Percentiles rank a stretch among this genome's conserved stretches.
phyloP scores from a whole-genome alignment of 2,113 vertebrate species.

The Rhinopithecus roxellana region DNA sequence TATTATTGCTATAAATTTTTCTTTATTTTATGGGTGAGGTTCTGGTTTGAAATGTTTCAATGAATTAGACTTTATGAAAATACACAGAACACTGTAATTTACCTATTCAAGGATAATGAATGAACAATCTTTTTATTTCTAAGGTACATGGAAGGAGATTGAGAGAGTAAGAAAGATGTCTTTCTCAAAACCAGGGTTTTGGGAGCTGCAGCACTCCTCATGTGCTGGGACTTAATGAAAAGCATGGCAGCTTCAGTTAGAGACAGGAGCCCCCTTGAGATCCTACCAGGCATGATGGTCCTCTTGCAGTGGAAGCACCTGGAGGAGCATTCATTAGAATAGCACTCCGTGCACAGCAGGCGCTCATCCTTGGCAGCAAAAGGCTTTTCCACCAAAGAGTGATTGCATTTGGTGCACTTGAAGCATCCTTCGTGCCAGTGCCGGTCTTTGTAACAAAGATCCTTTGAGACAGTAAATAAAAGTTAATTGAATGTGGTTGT shows the following conservation, averaged over 20 bases:
- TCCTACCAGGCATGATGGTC: slow-evolving; percentile 90
- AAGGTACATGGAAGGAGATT: not conserved
- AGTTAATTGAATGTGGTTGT: slow-evolving; percentile 63
- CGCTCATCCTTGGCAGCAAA: slow-evolving; percentile 87
- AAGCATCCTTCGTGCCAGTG: slow-evolving; percentile 89
- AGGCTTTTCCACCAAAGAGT: slow-evolving; percentile 86
- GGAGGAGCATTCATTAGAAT: slow-evolving; percentile 86
- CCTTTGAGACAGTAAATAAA: slow-evolving; percentile 79
- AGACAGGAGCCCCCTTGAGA: rapidly evolving
- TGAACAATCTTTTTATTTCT: not conserved
- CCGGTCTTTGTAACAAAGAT: slow-evolving; percentile 86
- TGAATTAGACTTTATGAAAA: slow-evolving; percentile 9
- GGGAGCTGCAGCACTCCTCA: not conserved
- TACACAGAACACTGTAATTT: not conserved
- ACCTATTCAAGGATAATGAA: not conserved
- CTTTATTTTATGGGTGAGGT: not conserved
- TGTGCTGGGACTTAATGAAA: not conserved
- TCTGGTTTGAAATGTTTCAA: slow-evolving; percentile 22
- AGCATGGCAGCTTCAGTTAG: not conserved
- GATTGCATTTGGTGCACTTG: slow-evolving; percentile 84
- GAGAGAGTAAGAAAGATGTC: not conserved
- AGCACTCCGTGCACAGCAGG: slow-evolving; percentile 87
- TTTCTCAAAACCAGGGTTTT: not conserved
- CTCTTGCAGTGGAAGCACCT: slow-evolving; percentile 88
- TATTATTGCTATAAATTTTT: not conserved